Conservation (phyloP, 2,797 vertebrate genomes). For the Cossypha heuglini region DNA sequence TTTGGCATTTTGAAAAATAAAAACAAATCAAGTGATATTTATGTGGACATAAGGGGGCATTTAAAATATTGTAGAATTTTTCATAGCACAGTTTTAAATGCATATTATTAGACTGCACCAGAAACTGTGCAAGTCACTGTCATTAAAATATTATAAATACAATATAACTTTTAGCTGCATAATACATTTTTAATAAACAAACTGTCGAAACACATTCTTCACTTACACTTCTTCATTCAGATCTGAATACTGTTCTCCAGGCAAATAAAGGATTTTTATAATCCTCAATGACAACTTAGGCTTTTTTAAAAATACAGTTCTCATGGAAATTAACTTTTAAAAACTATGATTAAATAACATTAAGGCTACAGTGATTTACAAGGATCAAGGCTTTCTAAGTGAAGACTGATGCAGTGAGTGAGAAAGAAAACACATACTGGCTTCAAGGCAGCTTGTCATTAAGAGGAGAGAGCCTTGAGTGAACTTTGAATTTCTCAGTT, state of each 20-base stretch:
- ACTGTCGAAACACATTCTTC: constrained; percentile 64
- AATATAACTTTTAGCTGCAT: constrained; percentile 49
- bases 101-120: background rate
- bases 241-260: constrained; percentile 48
- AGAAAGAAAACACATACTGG: background rate
- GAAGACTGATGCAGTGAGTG: background rate
- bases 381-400: constrained; percentile 38
- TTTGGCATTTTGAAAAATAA: constrained; percentile 25
- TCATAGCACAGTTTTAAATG: background rate
- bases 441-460: background rate
- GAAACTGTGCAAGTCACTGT: constrained; percentile 17
- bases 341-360: constrained; percentile 64
- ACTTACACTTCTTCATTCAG: constrained; percentile 49
- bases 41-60: background rate
- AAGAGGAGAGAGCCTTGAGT: background rate
- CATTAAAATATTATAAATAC: constrained; percentile 52
- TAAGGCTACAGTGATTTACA: constrained; percentile 50
- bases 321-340: constrained; percentile 63
- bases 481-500: background rate
- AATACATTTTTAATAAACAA: constrained; percentile 68
- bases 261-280: constrained; percentile 67
- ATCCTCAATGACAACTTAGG: constrained; percentile 57
- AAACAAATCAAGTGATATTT: constrained; percentile 18
- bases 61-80: constrained; percentile 33
- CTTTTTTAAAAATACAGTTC: constrained; percentile 18